A percentile compares a stretch with the other conserved stretches of the same genome.
These are phyloP conservation scores for Tetrax tetrax DNA, from an alignment of 2,113 vertebrate genomes.

Conservation along the genomic window DNA sequence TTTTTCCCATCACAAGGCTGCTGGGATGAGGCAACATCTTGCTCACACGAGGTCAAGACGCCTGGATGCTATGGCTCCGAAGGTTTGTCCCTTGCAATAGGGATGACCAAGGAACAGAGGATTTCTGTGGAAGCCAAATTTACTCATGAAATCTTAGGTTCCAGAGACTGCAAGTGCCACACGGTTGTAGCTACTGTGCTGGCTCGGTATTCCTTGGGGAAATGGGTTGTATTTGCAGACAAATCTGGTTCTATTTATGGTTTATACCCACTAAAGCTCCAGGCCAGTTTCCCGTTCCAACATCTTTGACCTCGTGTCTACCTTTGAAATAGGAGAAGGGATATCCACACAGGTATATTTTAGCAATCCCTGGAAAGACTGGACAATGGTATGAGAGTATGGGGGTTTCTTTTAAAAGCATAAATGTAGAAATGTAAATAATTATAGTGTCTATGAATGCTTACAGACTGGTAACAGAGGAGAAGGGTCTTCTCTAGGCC, in stretches of 20 bases:
- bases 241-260: not conserved
- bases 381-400: not conserved
- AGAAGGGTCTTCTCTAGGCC: not conserved
- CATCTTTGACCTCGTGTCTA: not conserved
- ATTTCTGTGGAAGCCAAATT: not conserved
- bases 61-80: not conserved
- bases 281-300: fast-evolving
- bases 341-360: not conserved
- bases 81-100: not conserved
- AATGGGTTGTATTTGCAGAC: not conserved
- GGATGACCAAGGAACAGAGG: not conserved
- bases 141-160: fast-evolving
- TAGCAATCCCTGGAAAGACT: not conserved
- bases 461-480: not conserved
- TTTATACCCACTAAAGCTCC: not conserved
- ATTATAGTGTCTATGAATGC: not conserved
- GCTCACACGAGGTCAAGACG: not conserved
- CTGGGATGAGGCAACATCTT: not conserved
- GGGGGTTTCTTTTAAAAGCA: not conserved
- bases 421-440: not conserved
- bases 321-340: not conserved
- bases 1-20: not conserved
- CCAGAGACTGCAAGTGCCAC: not conserved
- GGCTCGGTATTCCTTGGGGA: not conserved
- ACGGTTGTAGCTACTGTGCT: not conserved